These are phyloP conservation scores for Ophion ellenae DNA, from an alignment of 2,888 invertebrate species.

Conservation along the genomic window DNA sequence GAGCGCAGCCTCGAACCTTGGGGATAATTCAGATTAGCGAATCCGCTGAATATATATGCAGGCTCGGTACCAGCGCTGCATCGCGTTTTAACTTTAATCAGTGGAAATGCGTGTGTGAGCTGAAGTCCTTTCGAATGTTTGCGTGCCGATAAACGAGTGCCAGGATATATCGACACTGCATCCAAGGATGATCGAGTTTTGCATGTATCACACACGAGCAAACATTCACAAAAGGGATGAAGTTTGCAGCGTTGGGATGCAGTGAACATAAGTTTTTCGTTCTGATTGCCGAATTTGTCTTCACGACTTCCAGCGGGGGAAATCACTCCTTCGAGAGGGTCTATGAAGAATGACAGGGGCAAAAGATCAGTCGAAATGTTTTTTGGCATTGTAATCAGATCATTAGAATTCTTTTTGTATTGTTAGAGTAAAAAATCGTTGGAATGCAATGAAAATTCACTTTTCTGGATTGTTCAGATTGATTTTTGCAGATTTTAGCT, in stretches of 20 bases:
- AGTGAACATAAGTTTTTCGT: no score
- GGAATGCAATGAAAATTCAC: no score
- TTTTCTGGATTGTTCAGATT: no score
- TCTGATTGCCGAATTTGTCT: no score
- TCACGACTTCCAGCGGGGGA: no score
- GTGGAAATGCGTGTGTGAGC: neutral
- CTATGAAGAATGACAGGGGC: no score
- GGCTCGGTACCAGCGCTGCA: neutral
- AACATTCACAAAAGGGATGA: neutral
- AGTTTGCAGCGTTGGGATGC: neutral
- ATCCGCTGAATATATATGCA: slow-evolving; percentile 35
- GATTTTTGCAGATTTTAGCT: no score
- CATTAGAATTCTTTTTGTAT: no score
- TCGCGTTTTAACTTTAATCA: slow-evolving; percentile 34
- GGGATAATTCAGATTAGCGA: slow-evolving; percentile 43
- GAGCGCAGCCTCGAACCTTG: slow-evolving; percentile 17
- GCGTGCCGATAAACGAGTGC: slow-evolving; percentile 41
- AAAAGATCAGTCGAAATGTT: no score
- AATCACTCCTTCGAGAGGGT: no score
- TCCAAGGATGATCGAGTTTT: neutral
- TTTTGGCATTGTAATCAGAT: no score
- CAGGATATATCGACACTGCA: neutral
- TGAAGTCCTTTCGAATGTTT: slow-evolving; percentile 8
- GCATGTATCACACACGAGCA: neutral
- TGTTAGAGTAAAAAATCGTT: no score